Evolutionary conservation across 2,888 invertebrate species (phyloP).

Genomic region (Cheilosia impressa): DNA sequence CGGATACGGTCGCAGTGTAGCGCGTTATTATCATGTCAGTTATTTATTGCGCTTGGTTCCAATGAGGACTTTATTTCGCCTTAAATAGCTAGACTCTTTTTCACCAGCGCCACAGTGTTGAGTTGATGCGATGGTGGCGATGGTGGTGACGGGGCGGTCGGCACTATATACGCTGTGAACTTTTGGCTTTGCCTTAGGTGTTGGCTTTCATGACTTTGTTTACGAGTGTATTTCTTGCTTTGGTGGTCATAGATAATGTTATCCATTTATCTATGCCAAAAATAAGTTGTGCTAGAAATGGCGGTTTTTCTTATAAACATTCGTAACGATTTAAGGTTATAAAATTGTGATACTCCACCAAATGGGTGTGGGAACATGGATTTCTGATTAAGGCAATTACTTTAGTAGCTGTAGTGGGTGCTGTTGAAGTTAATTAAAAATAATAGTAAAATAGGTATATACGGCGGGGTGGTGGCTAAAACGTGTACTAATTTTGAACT

Average conservation of each 20-base stretch:
- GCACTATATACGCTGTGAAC: background rate
- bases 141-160: conserved; percentile 11
- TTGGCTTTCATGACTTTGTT: conserved; percentile 22
- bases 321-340: conserved; percentile 27
- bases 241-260: conserved; percentile 46
- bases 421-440: conserved; percentile 44
- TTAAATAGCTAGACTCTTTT: conserved; percentile 16
- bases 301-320: conserved; percentile 2
- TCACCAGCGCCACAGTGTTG: conserved; percentile 1
- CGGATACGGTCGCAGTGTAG: conserved; percentile 14
- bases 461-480: background rate
- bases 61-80: conserved; percentile 51
- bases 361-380: conserved; percentile 44
- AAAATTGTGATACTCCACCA: conserved; percentile 12
- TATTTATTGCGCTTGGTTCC: conserved; percentile 40
- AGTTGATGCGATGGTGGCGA: background rate
- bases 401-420: conserved; percentile 1
- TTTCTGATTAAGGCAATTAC: background rate
- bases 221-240: conserved; percentile 15
- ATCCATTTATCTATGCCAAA: conserved; percentile 61
- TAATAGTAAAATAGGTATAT: conserved; percentile 7
- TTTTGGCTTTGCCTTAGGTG: conserved; percentile 1
- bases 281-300: conserved; percentile 44
- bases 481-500: background rate
- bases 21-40: conserved; percentile 58